Evolutionary conservation across 2,113 vertebrate genomes (phyloP).

Genomic region (Clarias magur): DNA sequence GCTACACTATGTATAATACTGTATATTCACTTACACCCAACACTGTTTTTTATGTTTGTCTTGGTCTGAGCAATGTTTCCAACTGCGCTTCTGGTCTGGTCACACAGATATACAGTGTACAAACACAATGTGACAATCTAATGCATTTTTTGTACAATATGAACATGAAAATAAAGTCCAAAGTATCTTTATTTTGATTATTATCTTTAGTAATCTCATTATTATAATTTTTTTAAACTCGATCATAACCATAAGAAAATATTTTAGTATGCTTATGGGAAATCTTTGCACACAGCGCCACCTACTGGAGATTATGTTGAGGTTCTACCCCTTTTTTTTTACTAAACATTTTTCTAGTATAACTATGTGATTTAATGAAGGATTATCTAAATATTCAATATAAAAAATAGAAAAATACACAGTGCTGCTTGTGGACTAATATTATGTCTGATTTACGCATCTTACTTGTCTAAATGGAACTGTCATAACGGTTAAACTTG

Average conservation of each 20-base stretch:
- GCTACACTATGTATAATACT: background rate
- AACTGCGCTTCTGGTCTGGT: background rate
- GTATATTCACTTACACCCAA: background rate
- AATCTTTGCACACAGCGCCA: conserved; percentile 23
- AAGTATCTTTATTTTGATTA: background rate
- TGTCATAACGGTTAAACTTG: background rate
- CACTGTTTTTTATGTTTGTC: background rate
- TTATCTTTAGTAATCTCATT: background rate
- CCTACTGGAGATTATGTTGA: background rate
- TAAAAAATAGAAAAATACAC: background rate
- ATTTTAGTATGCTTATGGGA: background rate
- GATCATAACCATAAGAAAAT: background rate
- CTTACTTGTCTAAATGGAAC: background rate
- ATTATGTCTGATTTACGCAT: background rate
- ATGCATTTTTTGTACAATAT: background rate
- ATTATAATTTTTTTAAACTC: too few species aligned
- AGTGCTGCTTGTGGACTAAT: background rate
- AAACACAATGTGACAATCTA: background rate
- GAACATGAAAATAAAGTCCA: background rate
- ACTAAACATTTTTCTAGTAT: background rate
- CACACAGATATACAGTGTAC: background rate
- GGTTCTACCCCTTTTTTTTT: background rate
- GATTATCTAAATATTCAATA: background rate
- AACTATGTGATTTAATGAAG: background rate
- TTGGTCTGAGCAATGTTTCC: background rate